phyloP scores from a whole-genome alignment of 2,888 invertebrate species.

The Apotomis betuletana region DNA sequence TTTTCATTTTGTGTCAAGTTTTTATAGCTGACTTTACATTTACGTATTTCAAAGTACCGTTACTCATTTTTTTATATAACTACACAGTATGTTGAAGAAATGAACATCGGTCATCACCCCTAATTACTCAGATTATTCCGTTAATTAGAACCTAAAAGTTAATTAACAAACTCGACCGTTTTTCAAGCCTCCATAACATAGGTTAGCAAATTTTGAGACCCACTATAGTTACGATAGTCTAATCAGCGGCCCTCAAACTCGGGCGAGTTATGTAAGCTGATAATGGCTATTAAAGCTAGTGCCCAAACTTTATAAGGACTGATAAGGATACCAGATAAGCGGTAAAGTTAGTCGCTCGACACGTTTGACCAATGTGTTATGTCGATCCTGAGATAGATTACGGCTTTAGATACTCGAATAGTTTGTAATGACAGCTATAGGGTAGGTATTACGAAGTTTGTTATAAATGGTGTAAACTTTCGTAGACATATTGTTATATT shows the following conservation, averaged over 20 bases:
- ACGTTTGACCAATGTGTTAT: slow-evolving; percentile 14
- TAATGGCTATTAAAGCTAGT: slow-evolving; percentile 35
- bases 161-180: not conserved
- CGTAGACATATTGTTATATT: not conserved
- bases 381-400: slow-evolving; percentile 12
- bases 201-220: slow-evolving; percentile 26
- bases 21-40: too few species aligned
- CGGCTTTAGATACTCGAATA: not conserved
- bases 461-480: not conserved
- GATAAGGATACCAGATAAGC: slow-evolving; percentile 28
- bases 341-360: slow-evolving; percentile 7
- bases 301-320: slow-evolving; percentile 19
- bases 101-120: too few species aligned
- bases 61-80: too few species aligned
- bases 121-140: too few species aligned
- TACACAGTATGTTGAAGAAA: too few species aligned
- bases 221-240: slow-evolving; percentile 22
- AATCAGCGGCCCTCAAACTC: slow-evolving; percentile 39
- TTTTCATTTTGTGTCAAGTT: too few species aligned
- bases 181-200: not conserved
- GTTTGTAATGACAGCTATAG: not conserved
- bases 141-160: not conserved
- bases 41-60: too few species aligned
- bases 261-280: slow-evolving; percentile 39
- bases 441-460: not conserved